Evolutionary conservation across 2,888 invertebrate genomes (phyloP).

Genomic region (Acholoe squamosa): DNA sequence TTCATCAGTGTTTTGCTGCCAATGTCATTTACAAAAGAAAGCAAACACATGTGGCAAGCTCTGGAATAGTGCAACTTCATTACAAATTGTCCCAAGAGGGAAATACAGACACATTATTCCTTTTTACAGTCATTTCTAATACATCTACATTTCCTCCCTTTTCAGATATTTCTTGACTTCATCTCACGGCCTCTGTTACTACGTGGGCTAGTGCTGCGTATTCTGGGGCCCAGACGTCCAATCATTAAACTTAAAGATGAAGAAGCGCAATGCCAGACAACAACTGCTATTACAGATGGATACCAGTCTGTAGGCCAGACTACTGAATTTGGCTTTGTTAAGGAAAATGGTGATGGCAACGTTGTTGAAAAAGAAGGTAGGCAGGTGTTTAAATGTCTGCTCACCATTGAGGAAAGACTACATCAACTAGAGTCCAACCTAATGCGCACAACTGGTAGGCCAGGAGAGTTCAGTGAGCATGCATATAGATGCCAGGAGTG

Average conservation of each 20-base stretch:
- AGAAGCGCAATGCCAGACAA: neutral
- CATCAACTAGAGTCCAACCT: neutral
- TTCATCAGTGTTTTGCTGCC: too few species aligned
- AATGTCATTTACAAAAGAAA: too few species aligned
- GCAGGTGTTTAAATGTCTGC: neutral
- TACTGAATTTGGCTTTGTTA: neutral
- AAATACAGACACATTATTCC: too few species aligned
- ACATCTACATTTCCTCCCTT: neutral
- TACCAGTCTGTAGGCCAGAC: conserved; percentile 31
- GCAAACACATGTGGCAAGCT: too few species aligned
- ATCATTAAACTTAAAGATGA: neutral
- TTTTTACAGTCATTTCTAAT: too few species aligned
- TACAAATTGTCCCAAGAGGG: too few species aligned
- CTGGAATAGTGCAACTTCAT: too few species aligned
- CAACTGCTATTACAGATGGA: neutral
- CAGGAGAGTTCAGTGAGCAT: neutral
- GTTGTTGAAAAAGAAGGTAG: neutral
- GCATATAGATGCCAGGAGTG: neutral
- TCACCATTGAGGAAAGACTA: conserved; percentile 38
- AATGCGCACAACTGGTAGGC: neutral
- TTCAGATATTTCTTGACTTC: conserved; percentile 40
- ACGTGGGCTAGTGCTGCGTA: neutral
- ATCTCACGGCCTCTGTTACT: conserved; percentile 29
- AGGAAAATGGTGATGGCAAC: neutral
- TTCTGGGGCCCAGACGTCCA: conserved; percentile 14